These are phyloP conservation scores for Tubulanus polymorphus DNA, from an alignment of 2,888 invertebrate genomes.

Conservation along the genomic window DNA sequence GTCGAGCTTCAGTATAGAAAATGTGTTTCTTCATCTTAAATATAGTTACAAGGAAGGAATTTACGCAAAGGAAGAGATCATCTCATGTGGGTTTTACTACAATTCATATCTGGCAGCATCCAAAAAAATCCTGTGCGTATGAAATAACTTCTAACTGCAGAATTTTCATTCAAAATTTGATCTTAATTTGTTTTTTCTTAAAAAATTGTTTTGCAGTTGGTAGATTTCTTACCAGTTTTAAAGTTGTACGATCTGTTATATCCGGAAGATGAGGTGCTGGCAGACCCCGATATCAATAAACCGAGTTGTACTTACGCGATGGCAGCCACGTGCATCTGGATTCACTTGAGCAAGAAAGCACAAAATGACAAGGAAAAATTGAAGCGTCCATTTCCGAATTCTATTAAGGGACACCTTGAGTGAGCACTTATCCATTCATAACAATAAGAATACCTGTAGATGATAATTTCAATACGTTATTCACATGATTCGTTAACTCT, in stretches of 20 bases:
- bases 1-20: neutral
- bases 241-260: constrained; percentile 88
- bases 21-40: constrained; percentile 7
- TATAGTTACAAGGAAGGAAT: constrained; percentile 69
- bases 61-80: constrained; percentile 85
- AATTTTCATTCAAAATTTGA: neutral
- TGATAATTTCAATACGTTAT: neutral
- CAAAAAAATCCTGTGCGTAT: constrained; percentile 78
- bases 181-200: neutral
- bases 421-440: too few relatives aligned
- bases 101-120: constrained; percentile 95
- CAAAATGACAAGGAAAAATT: constrained; percentile 77
- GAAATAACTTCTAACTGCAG: neutral
- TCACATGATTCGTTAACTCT: constrained; percentile 23
- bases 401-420: constrained; percentile 65
- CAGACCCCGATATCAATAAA: constrained; percentile 83
- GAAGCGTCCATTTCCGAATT: constrained; percentile 72
- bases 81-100: constrained; percentile 97
- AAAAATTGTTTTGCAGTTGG: constrained; percentile 58
- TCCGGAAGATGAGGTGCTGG: constrained; percentile 81
- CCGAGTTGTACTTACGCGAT: constrained; percentile 83
- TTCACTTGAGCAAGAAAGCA: constrained; percentile 86
- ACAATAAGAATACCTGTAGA: neutral
- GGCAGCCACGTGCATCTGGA: constrained; percentile 96
- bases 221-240: constrained; percentile 83